Percentiles rank a stretch among this genome's conserved stretches.
Evolutionary conservation across 2,888 invertebrate species (phyloP).

Genomic region (Volucella inflata): DNA sequence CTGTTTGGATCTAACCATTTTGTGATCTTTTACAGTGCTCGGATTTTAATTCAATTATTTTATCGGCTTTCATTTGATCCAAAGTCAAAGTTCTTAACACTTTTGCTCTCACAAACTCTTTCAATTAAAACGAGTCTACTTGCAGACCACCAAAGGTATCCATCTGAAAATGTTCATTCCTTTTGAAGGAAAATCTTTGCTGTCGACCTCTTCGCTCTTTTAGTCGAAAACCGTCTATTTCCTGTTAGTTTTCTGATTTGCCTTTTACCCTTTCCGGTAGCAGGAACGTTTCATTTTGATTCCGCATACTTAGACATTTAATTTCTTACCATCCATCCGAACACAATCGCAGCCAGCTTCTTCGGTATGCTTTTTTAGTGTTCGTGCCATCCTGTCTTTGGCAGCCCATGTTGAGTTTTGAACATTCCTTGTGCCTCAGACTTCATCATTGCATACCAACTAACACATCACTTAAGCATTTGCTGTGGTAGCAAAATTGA

Average conservation of each 20-base stretch:
- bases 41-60: too few relatives aligned
- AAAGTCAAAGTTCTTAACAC: too few relatives aligned
- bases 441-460: slow-evolving; percentile 36
- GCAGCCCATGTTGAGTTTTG: not conserved
- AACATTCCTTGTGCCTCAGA: not conserved
- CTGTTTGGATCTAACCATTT: too few relatives aligned
- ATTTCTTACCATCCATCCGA: slow-evolving; percentile 23
- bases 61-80: too few relatives aligned
- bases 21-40: too few relatives aligned
- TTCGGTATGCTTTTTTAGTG: not conserved
- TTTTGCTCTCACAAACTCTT: too few relatives aligned
- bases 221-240: not conserved
- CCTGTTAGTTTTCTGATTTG: not conserved
- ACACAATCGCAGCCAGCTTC: not conserved
- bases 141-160: too few relatives aligned
- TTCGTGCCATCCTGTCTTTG: not conserved
- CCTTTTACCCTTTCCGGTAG: not conserved
- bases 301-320: slow-evolving; percentile 19
- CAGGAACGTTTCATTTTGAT: not conserved
- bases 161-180: too few relatives aligned
- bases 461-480: slow-evolving; percentile 41
- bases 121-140: too few relatives aligned
- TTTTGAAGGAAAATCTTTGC: too few relatives aligned
- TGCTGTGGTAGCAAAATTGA: slow-evolving; percentile 31
- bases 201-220: too few relatives aligned